phyloP scores from a whole-genome alignment of 1,140 invertebrate species.

The Piezodorus guildinii region DNA sequence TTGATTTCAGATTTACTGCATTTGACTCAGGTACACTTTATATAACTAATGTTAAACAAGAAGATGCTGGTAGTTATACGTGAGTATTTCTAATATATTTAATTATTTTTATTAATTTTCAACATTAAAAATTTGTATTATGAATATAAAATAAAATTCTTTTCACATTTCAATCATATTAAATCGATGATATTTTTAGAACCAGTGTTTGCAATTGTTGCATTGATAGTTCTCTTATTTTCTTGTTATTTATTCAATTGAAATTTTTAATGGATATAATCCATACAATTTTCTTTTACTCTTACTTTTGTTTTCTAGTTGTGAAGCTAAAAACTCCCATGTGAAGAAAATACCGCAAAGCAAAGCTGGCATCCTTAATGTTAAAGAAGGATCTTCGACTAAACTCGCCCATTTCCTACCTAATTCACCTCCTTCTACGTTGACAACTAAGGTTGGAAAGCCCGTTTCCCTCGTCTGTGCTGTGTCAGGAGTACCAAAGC shows the following conservation, averaged over 20 bases:
- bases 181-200: too few species aligned
- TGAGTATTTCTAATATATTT: slow-evolving; percentile 14
- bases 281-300: too few species aligned
- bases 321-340: slow-evolving; percentile 21
- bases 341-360: slow-evolving; percentile 23
- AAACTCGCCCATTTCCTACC: slow-evolving; percentile 1
- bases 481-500: slow-evolving; percentile 21
- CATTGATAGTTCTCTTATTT: too few species aligned
- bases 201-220: too few species aligned
- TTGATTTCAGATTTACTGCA: slow-evolving; percentile 24
- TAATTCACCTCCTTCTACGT: slow-evolving; percentile 5
- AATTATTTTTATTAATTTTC: too few species aligned
- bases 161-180: too few species aligned
- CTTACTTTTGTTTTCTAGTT: slow-evolving; percentile 22
- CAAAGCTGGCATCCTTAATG: not conserved
- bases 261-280: too few species aligned
- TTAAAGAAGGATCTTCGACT: not conserved
- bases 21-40: slow-evolving; percentile 26
- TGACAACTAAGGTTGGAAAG: slow-evolving; percentile 11
- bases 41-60: slow-evolving; percentile 23
- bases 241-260: too few species aligned
- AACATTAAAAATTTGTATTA: too few species aligned
- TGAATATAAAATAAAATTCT: too few species aligned
- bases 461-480: slow-evolving; percentile 24
- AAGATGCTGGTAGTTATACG: slow-evolving; percentile 27